phyloP scores from a whole-genome alignment of 2,797 vertebrate species.

The Hypotaenidia philippensis region DNA sequence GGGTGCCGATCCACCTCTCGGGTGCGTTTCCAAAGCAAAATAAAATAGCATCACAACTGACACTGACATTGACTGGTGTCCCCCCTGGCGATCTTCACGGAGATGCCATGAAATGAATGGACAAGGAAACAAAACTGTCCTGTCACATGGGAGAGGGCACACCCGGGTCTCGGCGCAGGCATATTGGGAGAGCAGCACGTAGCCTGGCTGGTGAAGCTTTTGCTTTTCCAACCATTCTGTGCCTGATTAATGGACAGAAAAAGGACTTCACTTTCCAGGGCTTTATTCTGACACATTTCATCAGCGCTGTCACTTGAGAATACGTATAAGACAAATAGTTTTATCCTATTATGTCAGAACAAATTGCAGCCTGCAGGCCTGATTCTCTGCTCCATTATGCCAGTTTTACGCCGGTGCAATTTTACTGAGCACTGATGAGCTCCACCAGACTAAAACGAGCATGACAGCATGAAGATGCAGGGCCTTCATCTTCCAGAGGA shows the following conservation, averaged over 20 bases:
- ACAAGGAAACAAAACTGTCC: constrained; percentile 41
- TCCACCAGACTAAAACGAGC: constrained; percentile 6
- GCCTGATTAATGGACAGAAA: constrained; percentile 66
- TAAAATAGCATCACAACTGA: constrained; percentile 16
- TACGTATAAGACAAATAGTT: constrained; percentile 43
- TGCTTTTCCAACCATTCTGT: constrained; percentile 22
- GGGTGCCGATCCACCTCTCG: neutral
- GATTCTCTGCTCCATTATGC: constrained; percentile 55
- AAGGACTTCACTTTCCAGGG: constrained; percentile 33
- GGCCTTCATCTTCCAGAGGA: neutral
- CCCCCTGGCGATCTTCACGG: neutral
- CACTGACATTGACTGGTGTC: constrained; percentile 28
- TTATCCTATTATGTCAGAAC: constrained; percentile 69
- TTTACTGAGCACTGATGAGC: neutral
- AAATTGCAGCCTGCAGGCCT: constrained; percentile 56
- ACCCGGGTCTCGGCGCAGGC: neutral
- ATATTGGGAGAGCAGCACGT: neutral
- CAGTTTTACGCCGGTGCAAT: constrained; percentile 13
- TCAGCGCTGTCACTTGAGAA: constrained; percentile 37
- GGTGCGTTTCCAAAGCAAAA: constrained; percentile 6
- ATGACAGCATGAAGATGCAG: neutral
- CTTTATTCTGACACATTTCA: constrained; percentile 70
- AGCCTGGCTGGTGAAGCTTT: constrained; percentile 10
- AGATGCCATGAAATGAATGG: constrained; percentile 34
- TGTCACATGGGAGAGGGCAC: constrained; percentile 25